These are phyloP conservation scores for Cricetomys ansorgei DNA, from an alignment of 2,113 vertebrate species.

Conservation along the genomic window DNA sequence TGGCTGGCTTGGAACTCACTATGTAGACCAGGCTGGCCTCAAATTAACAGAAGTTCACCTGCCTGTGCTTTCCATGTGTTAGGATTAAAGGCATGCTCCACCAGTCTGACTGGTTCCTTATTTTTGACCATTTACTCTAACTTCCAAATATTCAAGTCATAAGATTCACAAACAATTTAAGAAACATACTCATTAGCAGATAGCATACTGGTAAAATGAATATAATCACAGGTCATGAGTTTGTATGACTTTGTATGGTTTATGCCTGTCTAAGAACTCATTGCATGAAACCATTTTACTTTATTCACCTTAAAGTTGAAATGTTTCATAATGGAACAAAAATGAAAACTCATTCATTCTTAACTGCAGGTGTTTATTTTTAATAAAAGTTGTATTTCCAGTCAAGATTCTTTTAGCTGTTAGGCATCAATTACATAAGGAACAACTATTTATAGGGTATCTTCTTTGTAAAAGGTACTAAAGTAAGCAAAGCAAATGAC, in stretches of 20 bases:
- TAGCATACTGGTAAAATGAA: not conserved
- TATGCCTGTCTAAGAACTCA: slow-evolving; percentile 24
- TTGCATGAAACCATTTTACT: not conserved
- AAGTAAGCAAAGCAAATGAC: not conserved
- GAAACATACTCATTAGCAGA: not conserved
- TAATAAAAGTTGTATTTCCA: slow-evolving; percentile 7
- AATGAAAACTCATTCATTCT: not conserved
- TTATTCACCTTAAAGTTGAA: not conserved
- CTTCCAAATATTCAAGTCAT: not conserved
- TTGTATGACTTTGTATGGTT: too few relatives aligned
- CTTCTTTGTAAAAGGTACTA: not conserved
- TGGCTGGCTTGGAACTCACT: not conserved
- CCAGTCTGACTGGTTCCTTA: not conserved
- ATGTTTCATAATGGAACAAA: not conserved
- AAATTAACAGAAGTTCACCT: not conserved
- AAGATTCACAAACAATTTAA: not conserved
- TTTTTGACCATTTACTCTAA: slow-evolving; percentile 13
- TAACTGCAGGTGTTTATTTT: not conserved
- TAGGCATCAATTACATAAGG: not conserved
- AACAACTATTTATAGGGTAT: slow-evolving; percentile 26
- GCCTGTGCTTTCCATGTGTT: not conserved
- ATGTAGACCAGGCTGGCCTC: not conserved
- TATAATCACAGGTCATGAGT: not conserved
- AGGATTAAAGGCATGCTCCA: not conserved
- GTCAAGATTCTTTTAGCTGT: not conserved